Conservation (phyloP, 2,113 vertebrate species). For the Paradoxurus hermaphroditus region DNA sequence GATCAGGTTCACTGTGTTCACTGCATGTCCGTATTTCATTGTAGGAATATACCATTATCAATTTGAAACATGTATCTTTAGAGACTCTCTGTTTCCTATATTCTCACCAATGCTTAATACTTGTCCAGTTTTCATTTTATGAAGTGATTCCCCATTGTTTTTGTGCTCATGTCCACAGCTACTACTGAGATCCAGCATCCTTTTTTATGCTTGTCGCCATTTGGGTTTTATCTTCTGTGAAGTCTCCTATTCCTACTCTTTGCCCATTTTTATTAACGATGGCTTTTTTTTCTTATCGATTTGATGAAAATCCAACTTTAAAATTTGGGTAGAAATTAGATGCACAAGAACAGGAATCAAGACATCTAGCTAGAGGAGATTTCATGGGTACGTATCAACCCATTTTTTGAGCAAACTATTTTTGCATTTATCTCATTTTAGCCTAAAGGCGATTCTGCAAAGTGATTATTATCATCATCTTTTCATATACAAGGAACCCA, state of each 20-base stretch:
- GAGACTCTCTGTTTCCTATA: neutral
- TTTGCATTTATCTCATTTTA: neutral
- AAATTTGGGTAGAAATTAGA: neutral
- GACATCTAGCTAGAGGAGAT: neutral
- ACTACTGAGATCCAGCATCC: neutral
- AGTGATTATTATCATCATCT: neutral
- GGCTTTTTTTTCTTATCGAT: neutral
- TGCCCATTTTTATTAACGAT: neutral
- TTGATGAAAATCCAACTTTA: neutral
- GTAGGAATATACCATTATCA: neutral
- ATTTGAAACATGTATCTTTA: neutral
- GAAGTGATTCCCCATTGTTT: neutral
- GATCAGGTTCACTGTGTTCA: neutral
- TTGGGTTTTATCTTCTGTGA: neutral
- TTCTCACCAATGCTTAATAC: neutral
- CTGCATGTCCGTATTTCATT: neutral
- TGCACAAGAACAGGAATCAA: rapidly evolving
- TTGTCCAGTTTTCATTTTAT: neutral
- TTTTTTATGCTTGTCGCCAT: neutral
- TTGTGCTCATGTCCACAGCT: neutral
- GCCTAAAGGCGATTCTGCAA: neutral
- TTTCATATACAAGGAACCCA: neutral
- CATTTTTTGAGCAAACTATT: neutral
- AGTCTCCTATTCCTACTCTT: neutral
- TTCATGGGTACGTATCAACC: neutral